phyloP scores from a whole-genome alignment of 2,113 vertebrate species.

The Plotosus lineatus region DNA sequence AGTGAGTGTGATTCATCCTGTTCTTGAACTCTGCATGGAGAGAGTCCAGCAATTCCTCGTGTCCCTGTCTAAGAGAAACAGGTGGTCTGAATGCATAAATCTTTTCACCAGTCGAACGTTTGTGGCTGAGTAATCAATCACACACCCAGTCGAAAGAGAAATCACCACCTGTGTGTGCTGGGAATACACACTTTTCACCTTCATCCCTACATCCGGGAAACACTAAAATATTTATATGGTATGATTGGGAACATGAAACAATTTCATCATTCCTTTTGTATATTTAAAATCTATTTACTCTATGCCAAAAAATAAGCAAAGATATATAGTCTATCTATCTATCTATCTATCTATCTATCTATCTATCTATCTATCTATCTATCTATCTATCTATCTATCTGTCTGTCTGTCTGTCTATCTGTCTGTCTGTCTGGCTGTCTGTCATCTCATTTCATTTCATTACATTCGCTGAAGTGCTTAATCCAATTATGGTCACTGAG shows the following conservation, averaged over 20 bases:
- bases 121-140: slow-evolving; percentile 43
- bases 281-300: neutral
- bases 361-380: no score
- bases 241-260: slow-evolving; percentile 8
- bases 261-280: neutral
- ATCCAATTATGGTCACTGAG: no score
- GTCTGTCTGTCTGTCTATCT: no score
- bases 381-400: no score
- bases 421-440: no score
- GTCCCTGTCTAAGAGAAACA: slow-evolving; percentile 28
- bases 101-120: slow-evolving; percentile 32
- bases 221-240: slow-evolving; percentile 14
- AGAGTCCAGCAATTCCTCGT: slow-evolving; percentile 10
- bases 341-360: no score
- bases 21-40: slow-evolving; percentile 31
- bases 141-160: slow-evolving; percentile 22
- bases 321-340: neutral
- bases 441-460: no score
- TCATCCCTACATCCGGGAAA: neutral
- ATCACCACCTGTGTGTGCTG: slow-evolving; percentile 8
- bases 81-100: slow-evolving; percentile 46
- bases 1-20: slow-evolving; percentile 13
- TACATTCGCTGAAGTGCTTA: no score
- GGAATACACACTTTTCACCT: slow-evolving; percentile 24
- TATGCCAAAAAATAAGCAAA: neutral